Conservation (phyloP, 23 tunicate genomes). For the Pegea sp. region DNA sequence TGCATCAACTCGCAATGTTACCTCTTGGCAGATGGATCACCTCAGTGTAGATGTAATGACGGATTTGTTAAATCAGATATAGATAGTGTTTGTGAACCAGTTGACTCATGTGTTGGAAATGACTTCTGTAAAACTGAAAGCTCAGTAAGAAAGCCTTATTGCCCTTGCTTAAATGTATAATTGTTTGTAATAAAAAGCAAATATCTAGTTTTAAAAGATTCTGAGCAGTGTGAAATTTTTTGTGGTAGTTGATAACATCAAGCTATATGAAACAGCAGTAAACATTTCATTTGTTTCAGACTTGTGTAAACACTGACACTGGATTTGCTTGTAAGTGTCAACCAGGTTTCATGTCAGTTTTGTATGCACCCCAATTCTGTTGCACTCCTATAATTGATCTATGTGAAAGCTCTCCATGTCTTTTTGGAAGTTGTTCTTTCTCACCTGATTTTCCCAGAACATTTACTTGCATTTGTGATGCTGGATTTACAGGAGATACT, state of each 20-base stretch:
- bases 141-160: too few species aligned
- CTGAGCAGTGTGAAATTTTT: too few species aligned
- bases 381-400: background rate
- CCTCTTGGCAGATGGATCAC: background rate
- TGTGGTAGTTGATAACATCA: too few species aligned
- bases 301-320: background rate
- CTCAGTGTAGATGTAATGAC: slow-evolving; percentile 5
- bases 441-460: background rate
- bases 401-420: background rate
- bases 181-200: too few species aligned
- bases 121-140: background rate
- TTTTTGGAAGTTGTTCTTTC: background rate
- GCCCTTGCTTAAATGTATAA: too few species aligned
- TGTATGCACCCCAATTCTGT: background rate
- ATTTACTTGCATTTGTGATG: slow-evolving; percentile 5
- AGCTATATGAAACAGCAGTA: too few species aligned
- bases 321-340: background rate
- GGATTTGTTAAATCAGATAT: slow-evolving; percentile 1
- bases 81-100: background rate
- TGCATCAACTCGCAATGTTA: slow-evolving; percentile 6
- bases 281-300: too few species aligned
- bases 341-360: background rate
- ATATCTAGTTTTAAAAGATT: too few species aligned
- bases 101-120: background rate
- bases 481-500: slow-evolving; percentile 1